Conservation (phyloP, 2,113 vertebrate genomes). For the Eptesicus fuscus region DNA sequence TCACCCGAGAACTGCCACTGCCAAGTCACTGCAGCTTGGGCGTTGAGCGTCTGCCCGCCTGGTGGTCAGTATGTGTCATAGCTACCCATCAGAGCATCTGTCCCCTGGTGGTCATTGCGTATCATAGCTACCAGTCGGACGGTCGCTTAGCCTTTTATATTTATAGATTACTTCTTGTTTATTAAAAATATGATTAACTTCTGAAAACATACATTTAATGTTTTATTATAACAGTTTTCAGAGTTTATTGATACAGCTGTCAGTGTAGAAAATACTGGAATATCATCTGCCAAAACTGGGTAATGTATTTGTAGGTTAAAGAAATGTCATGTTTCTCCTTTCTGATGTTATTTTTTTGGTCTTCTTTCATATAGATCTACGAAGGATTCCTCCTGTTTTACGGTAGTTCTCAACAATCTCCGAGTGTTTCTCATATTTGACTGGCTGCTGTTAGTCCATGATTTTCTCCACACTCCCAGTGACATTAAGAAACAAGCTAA, state of each 20-base stretch:
- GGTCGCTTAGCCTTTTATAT: too few species aligned
- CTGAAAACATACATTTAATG: neutral
- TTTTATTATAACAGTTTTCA: neutral
- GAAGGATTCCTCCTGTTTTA: slow-evolving; percentile 94
- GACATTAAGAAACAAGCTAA: slow-evolving; percentile 78
- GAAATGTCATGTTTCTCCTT: neutral
- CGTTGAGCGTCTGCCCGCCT: too few species aligned
- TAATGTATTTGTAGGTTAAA: neutral
- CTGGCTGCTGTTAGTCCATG: slow-evolving; percentile 92
- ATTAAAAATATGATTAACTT: neutral
- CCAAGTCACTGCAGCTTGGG: too few species aligned
- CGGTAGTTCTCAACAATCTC: slow-evolving; percentile 95
- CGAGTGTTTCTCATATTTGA: slow-evolving; percentile 97
- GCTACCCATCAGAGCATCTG: too few species aligned
- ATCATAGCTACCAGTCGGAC: too few species aligned
- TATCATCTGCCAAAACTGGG: neutral
- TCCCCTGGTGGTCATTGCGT: too few species aligned
- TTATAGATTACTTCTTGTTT: neutral
- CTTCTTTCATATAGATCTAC: slow-evolving; percentile 85
- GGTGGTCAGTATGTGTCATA: too few species aligned
- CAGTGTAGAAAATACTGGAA: neutral
- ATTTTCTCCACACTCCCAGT: slow-evolving; percentile 88
- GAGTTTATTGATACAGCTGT: neutral
- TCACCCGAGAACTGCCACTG: too few species aligned
- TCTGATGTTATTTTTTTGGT: neutral